phyloP scores from a whole-genome alignment of 2,888 invertebrate species.

The Pristionchus fissidentatus region DNA sequence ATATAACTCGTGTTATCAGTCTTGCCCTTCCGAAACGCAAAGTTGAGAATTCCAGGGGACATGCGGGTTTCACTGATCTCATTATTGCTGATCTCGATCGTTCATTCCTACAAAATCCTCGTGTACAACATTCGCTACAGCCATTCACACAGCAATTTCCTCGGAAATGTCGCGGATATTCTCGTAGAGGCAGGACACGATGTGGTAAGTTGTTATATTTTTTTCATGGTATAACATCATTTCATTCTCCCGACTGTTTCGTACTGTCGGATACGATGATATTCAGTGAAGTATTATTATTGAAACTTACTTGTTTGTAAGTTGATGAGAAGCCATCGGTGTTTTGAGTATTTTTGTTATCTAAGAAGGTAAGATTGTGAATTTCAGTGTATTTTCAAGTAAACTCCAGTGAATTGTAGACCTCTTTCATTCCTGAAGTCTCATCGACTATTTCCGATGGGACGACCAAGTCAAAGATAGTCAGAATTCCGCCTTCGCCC shows the following conservation, averaged over 20 bases:
- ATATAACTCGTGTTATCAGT: neutral
- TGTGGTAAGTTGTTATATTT: slow-evolving; percentile 51
- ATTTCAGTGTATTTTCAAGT: neutral
- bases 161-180: slow-evolving; percentile 55
- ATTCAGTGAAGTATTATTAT: too few relatives aligned
- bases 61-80: neutral
- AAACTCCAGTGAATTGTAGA: neutral
- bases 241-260: neutral
- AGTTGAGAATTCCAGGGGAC: too few relatives aligned
- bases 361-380: too few relatives aligned
- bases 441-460: neutral
- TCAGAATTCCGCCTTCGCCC: neutral
- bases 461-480: slow-evolving; percentile 19
- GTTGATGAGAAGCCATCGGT: neutral
- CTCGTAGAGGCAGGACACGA: slow-evolving; percentile 57
- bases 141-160: slow-evolving; percentile 55
- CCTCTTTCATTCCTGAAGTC: neutral
- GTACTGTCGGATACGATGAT: too few relatives aligned
- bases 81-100: neutral
- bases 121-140: slow-evolving; percentile 54
- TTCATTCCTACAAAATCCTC: slow-evolving; percentile 51
- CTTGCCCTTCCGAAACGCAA: too few relatives aligned
- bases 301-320: too few relatives aligned
- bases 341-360: too few relatives aligned
- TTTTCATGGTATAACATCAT: neutral